These are phyloP conservation scores for Papilio glaucus DNA, from an alignment of 1,140 invertebrate genomes.

Conservation along the genomic window DNA sequence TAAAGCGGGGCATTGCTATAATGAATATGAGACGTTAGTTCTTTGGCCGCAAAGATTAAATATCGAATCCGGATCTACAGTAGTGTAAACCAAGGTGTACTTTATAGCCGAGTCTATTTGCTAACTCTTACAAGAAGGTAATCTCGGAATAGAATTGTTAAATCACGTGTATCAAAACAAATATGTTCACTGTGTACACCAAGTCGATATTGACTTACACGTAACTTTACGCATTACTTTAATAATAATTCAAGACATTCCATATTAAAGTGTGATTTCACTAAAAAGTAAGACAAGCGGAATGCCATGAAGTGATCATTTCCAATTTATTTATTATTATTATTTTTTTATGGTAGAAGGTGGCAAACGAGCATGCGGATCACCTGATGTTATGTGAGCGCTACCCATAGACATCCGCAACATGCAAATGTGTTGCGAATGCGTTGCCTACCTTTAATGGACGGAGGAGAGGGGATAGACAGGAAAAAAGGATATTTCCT, in stretches of 20 bases:
- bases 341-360: too few species aligned
- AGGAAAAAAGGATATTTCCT: too few species aligned
- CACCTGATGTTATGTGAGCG: too few species aligned
- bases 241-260: not conserved
- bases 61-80: not conserved
- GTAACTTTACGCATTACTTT: not conserved
- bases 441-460: too few species aligned
- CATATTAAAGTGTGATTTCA: not conserved
- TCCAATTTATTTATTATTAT: too few species aligned
- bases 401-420: too few species aligned
- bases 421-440: too few species aligned
- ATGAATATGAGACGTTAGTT: too few species aligned
- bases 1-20: too few species aligned
- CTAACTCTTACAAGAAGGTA: slow-evolving; percentile 10
- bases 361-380: too few species aligned
- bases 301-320: not conserved
- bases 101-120: slow-evolving; percentile 2
- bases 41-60: too few species aligned
- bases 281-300: not conserved
- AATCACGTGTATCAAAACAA: slow-evolving; percentile 14
- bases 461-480: too few species aligned
- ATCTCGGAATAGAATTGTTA: slow-evolving; percentile 2
- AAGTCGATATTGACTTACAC: not conserved
- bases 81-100: not conserved
- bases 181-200: not conserved